Evolutionary conservation across 2,113 vertebrate species (phyloP), one percentile per base, ranked within the genome.

Genomic region (Anas platyrhynchos): DNA sequence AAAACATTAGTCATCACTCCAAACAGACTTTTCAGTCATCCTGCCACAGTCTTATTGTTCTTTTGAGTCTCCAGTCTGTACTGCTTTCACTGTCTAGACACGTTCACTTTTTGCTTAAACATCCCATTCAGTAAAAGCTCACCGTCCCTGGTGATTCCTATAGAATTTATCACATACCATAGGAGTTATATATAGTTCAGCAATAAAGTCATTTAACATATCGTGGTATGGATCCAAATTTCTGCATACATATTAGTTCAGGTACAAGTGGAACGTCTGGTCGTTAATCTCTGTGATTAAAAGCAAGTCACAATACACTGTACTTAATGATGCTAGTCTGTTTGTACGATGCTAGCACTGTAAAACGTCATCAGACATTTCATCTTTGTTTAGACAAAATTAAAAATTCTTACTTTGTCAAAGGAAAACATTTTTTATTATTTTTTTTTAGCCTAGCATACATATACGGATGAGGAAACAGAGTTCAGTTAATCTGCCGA

Each of bases 1-100:
- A 69, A 94, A 89, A 50, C 72, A 54, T 29, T 74, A 91, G 15
- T 66, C 54, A 14, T 92, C 23, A 13, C 43, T 86, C 59, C 59
- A 91, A 71, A 79, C 41, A 89, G 26, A 75, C 26, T 91, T 91
- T 83, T 82, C 50, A 89, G 20, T 86, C 31, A 54, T 36, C 93
- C 32, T 77, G 25, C 31, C 31, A 41, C 17, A 44, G 27, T 80
- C 32, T 11, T 87, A 0, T 52, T 5, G 2, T 73, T 86, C 11
- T 32, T 82, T 23, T 65, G 43, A 56, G 17, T 79, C 41, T 82
- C 23, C 10, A 61, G 3, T 76, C 54, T 87, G 12, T 62, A 54
- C 16, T 0, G 1, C 29, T 87, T 80, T 74, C 55, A 23, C 0
- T 1, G 75, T 83, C 55, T 74, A 59, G 16, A 26, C 0, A 0